Conservation (phyloP, 2,797 vertebrate genomes). For the Coilia nasus region DNA sequence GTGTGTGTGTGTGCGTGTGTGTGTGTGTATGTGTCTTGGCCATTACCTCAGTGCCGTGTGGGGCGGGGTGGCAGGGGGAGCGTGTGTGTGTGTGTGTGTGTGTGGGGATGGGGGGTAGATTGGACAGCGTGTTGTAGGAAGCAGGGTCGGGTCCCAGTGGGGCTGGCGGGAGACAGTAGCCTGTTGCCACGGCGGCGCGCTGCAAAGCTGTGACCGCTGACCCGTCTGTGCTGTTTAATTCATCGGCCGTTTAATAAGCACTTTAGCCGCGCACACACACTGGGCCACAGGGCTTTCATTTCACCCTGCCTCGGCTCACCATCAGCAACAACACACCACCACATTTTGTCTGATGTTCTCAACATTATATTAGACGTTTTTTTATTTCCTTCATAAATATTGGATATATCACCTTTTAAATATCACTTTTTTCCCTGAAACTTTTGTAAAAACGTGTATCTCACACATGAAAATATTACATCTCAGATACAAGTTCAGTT, state of each 20-base stretch:
- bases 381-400: background rate
- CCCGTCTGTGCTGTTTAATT: background rate
- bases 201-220: background rate
- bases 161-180: background rate
- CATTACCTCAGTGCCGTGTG: background rate
- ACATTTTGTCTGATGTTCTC: background rate
- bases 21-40: background rate
- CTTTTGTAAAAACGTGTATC: background rate
- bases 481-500: background rate
- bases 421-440: background rate
- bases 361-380: background rate
- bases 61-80: too few species aligned
- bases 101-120: background rate
- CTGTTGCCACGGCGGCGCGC: background rate
- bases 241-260: background rate
- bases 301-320: background rate
- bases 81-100: background rate
- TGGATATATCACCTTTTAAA: background rate
- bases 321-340: background rate
- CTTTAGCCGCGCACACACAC: too few species aligned
- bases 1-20: conserved; percentile 5
- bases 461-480: background rate
- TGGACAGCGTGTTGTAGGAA: background rate
- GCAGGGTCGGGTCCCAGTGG: background rate
- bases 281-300: background rate